Evolutionary conservation across 1,140 invertebrate species (phyloP).

Genomic region (Lycorma delicatula): DNA sequence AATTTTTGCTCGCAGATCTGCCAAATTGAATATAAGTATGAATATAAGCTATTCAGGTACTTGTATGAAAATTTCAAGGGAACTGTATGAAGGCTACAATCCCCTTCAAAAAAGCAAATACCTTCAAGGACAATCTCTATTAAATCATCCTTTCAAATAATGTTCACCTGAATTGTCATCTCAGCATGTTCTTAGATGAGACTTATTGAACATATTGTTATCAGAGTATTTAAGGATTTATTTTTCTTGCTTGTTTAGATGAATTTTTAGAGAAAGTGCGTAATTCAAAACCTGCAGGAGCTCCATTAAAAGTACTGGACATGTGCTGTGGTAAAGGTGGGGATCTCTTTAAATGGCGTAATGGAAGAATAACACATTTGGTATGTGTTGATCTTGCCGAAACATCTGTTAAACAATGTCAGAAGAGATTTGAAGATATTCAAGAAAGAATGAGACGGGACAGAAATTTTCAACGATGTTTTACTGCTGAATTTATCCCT

Average conservation of each 20-base stretch:
- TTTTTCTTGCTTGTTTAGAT: conserved; percentile 40
- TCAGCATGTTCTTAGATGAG: too few relatives aligned
- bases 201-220: too few relatives aligned
- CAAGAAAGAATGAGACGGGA: conserved; percentile 36
- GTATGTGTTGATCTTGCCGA: conserved; percentile 93
- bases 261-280: conserved; percentile 57
- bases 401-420: conserved; percentile 81
- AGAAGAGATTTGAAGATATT: conserved; percentile 56
- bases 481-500: conserved; percentile 82
- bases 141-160: too few relatives aligned
- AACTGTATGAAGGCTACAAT: too few relatives aligned
- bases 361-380: conserved; percentile 71
- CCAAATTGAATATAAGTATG: too few relatives aligned
- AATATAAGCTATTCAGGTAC: too few relatives aligned
- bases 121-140: too few relatives aligned
- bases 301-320: conserved; percentile 54
- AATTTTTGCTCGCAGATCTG: too few relatives aligned
- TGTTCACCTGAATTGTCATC: too few relatives aligned
- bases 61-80: too few relatives aligned
- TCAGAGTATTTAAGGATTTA: too few relatives aligned
- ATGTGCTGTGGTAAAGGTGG: conserved; percentile 93
- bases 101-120: too few relatives aligned
- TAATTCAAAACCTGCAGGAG: conserved; percentile 47
- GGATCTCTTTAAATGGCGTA: conserved; percentile 92
- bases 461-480: conserved; percentile 43